Evolutionary conservation across 2,888 invertebrate genomes (phyloP).

Genomic region (Agrilus mali): DNA sequence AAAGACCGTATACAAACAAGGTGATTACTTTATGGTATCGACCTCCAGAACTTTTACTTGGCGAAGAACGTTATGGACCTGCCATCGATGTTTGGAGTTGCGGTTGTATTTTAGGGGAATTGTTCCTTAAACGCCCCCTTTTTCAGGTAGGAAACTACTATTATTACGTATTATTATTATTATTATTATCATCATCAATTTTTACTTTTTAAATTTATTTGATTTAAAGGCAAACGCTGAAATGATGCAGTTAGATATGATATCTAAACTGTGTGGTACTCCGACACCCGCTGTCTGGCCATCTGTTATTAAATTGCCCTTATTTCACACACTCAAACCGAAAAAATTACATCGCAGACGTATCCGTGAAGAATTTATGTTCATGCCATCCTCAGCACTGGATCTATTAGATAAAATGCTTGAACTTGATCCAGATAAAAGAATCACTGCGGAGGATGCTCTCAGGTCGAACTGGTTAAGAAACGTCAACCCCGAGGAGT

Average conservation of each 20-base stretch:
- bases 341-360: slow-evolving; percentile 81
- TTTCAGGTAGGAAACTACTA: slow-evolving; percentile 58
- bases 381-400: slow-evolving; percentile 78
- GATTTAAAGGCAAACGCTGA: slow-evolving; percentile 71
- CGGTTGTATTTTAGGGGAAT: slow-evolving; percentile 96
- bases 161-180: background rate
- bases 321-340: slow-evolving; percentile 83
- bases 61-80: slow-evolving; percentile 95
- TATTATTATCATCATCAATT: background rate
- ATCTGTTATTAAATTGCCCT: slow-evolving; percentile 81
- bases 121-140: slow-evolving; percentile 89
- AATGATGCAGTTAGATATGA: slow-evolving; percentile 86
- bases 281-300: slow-evolving; percentile 97
- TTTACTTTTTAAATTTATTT: background rate
- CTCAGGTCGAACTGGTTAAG: slow-evolving; percentile 86
- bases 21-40: slow-evolving; percentile 99
- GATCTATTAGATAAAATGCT: slow-evolving; percentile 92
- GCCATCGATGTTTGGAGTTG: slow-evolving; percentile 99
- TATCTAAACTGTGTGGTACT: slow-evolving; percentile 88
- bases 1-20: slow-evolving; percentile 95
- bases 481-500: slow-evolving; percentile 83
- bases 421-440: slow-evolving; percentile 84
- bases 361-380: slow-evolving; percentile 85
- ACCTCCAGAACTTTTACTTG: slow-evolving; percentile 90
- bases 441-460: slow-evolving; percentile 91